Percentiles rank a stretch among this genome's conserved stretches.
phyloP scores from a whole-genome alignment of 2,888 invertebrate species.

The Cremastinae sp. region DNA sequence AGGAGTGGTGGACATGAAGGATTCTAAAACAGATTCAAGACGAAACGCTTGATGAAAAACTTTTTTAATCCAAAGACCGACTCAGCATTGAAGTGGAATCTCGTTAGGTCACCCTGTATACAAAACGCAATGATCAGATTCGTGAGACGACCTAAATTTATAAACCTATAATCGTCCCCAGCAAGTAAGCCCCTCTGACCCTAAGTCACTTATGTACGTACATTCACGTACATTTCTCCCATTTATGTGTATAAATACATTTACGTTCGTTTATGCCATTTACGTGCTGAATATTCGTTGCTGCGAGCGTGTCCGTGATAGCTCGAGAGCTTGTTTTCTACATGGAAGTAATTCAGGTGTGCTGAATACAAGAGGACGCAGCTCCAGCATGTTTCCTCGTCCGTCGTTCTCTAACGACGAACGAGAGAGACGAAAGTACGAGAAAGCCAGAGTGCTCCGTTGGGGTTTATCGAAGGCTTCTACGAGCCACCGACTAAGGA shows the following conservation, averaged over 20 bases:
- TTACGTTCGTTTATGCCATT: background rate
- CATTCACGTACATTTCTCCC: background rate
- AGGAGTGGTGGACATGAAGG: too few species aligned
- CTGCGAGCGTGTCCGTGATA: too few species aligned
- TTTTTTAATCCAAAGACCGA: too few species aligned
- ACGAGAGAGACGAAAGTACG: conserved; percentile 15
- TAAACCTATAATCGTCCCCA: background rate
- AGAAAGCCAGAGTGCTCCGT: conserved; percentile 12
- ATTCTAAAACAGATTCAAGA: too few species aligned
- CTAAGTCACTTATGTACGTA: background rate
- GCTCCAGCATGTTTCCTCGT: conserved; percentile 1
- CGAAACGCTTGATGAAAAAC: too few species aligned
- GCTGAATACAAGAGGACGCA: background rate
- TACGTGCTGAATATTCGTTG: too few species aligned
- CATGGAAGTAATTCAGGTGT: background rate
- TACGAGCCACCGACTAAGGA: conserved; percentile 1
- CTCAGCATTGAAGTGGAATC: too few species aligned
- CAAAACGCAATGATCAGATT: background rate
- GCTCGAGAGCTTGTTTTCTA: too few species aligned
- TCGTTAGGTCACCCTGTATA: background rate
- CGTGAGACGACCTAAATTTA: background rate
- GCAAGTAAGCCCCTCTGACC: background rate
- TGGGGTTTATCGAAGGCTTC: conserved; percentile 22
- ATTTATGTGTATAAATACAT: background rate
- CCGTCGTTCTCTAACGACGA: too few species aligned